Evolutionary conservation across 2,888 invertebrate genomes (phyloP), one percentile per base, ranked within the genome.

Genomic region (Cephus pygmeus): DNA sequence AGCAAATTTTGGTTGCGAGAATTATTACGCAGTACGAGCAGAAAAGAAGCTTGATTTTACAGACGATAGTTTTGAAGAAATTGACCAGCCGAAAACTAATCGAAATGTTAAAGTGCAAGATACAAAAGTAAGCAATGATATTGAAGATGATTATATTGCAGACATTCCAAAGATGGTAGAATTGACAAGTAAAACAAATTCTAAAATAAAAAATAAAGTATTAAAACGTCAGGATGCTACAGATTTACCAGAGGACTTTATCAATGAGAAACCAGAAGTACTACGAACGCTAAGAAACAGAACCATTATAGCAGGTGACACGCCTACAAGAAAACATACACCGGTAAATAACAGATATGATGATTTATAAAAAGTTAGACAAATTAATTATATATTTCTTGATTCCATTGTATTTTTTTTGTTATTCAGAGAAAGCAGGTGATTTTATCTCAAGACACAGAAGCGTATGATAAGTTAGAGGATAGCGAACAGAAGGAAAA

Each of bases 1-100:
- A 23, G 56, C 23, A 56, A 56, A 2, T 56, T 23, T 9, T 23
- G 23, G 23, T 23, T 56, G 56, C 56, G 56, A 56, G 56, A 56
- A 71, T 23, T 15, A 75, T 31, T 11, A 35, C 35, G 75, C 68
- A 75, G 69, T 75, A 12, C 78, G 75, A 74, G 75, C 76, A 6
- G 86, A 84, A 77, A 82, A 76, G 69, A 84, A 77, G 76, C 76
- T 89, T 11, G 69, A 68, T n/a, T 89, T 86, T 34, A 86, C 87
- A n/a, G 79, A 77, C 36, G 83, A 82, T 11, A 83, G 79, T 71
- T 82, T 75, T 12, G 73, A 81, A 1, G 79, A 80, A 40, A 40
- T 40, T 15, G 40, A 40, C 4, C 40, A 40, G 40, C 40, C 40
- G 6, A 15, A 15, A 15, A 40, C 15, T 15, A 40, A 40, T 40